Evolutionary conservation across 2,797 vertebrate species (phyloP), one percentile per base, ranked within the genome.

Genomic region (Notolepis coatsorum): DNA sequence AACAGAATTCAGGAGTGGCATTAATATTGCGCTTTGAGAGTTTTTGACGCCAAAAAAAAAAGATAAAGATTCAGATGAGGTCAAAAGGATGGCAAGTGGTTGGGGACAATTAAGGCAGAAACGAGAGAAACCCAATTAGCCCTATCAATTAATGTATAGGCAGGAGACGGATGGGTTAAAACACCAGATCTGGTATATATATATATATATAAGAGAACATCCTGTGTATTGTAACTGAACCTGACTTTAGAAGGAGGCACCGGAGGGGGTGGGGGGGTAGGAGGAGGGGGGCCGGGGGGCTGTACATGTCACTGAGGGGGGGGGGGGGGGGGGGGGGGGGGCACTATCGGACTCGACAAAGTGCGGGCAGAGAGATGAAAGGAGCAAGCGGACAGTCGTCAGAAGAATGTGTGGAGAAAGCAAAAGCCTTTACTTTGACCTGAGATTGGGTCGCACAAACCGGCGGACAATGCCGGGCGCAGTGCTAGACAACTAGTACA

Each of bases 401-500:
- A 81, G 75, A 86, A 81, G 75, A 86, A 84, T 75, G 85, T 78
- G 75, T 85, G 79, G 80, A 83, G 80, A 90, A 85, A 91, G 88
- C 70, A 88, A 90, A n/a, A 92, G 87, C 77, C 66, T 86, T 86
- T 86, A 89, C 80, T 86, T 89, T 89, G 89, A 93, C 93, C 93
- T 93, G 92, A 94, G 92, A 91, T 90, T 84, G 80, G 90, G 84
- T 74, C 39, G 88, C 88, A 85, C 88, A n/a, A n/a, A n/a, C 86
- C 80, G 74, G 71, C 74, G 75, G 79, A 74, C 82, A 75, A 79
- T 47, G 50, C 80, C 73, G 80, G 88, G 84, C 31, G 88, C 89
- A 90, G 85, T 84, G 86, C 86, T 81, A 89, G 81, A 91, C 77
- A 81, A 74, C 68, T 25, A 73, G 74, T 84, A 89, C 84, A 72